Percentiles rank a stretch among this genome's conserved stretches.
phyloP scores from a whole-genome alignment of 1,140 invertebrate genomes.

The Calliphora vicina region DNA sequence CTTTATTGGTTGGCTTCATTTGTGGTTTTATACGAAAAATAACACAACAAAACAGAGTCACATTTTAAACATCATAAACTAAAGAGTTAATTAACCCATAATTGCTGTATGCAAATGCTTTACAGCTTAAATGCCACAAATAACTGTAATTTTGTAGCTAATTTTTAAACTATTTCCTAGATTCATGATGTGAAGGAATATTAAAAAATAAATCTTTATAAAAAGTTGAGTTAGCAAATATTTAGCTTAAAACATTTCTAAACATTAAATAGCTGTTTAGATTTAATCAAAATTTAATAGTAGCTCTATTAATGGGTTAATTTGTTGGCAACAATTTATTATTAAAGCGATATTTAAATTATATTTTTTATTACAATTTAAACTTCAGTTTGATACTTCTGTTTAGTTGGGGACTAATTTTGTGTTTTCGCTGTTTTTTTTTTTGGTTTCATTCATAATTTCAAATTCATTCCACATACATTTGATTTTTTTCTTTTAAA shows the following conservation, averaged over 20 bases:
- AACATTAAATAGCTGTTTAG: too few relatives aligned
- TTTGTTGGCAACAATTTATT: too few relatives aligned
- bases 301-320: too few relatives aligned
- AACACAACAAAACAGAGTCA: not conserved
- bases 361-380: not conserved
- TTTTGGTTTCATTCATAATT: not conserved
- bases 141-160: too few relatives aligned
- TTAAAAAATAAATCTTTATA: too few relatives aligned
- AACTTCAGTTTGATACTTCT: not conserved
- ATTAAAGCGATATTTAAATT: not conserved
- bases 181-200: too few relatives aligned
- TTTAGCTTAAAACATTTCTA: too few relatives aligned
- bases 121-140: too few relatives aligned
- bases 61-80: not conserved
- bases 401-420: not conserved
- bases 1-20: slow-evolving; percentile 9
- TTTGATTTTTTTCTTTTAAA: not conserved
- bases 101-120: not conserved
- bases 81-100: not conserved
- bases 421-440: not conserved
- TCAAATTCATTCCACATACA: not conserved
- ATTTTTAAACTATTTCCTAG: too few relatives aligned
- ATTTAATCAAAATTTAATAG: too few relatives aligned
- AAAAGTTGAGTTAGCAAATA: too few relatives aligned
- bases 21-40: not conserved